Percentiles rank a stretch among this genome's conserved stretches.
These are phyloP conservation scores for Callipepla squamata DNA, from an alignment of 2,113 vertebrate species.

Conservation along the genomic window DNA sequence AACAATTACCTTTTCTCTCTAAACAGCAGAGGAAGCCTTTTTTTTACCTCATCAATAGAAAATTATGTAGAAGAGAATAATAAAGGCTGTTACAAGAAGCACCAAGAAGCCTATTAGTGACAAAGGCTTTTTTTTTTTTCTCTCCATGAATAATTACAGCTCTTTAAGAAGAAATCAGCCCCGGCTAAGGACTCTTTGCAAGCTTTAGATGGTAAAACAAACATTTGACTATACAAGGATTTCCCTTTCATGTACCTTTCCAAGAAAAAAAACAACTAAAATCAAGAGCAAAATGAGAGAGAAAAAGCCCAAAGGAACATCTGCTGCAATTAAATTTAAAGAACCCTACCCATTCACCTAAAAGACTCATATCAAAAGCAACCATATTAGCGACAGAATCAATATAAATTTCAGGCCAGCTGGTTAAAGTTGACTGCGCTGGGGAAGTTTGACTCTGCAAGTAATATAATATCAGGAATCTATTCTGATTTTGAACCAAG, in stretches of 20 bases:
- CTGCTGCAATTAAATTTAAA: slow-evolving; percentile 61
- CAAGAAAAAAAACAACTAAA: slow-evolving; percentile 59
- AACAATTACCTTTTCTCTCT: slow-evolving; percentile 72
- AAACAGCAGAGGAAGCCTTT: slow-evolving; percentile 61
- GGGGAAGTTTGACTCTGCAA: slow-evolving; percentile 12
- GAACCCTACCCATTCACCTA: slow-evolving; percentile 35
- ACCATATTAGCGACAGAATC: slow-evolving; percentile 6
- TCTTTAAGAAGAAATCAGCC: slow-evolving; percentile 69
- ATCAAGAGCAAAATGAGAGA: slow-evolving; percentile 47
- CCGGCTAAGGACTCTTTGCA: slow-evolving; percentile 47
- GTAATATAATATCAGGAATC: neutral
- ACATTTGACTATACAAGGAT: slow-evolving; percentile 75
- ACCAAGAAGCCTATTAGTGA: slow-evolving; percentile 75
- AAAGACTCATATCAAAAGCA: slow-evolving; percentile 20
- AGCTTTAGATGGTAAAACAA: slow-evolving; percentile 73
- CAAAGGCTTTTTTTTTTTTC: slow-evolving; percentile 65
- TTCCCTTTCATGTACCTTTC: slow-evolving; percentile 75
- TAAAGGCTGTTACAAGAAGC: slow-evolving; percentile 69
- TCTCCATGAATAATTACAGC: slow-evolving; percentile 75
- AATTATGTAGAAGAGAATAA: slow-evolving; percentile 72
- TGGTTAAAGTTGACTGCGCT: neutral
- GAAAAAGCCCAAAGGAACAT: slow-evolving; percentile 62
- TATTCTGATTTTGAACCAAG: neutral
- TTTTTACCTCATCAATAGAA: slow-evolving; percentile 76
- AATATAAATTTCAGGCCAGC: slow-evolving; percentile 15